Percentiles rank a stretch among this genome's conserved stretches.
Conservation (phyloP, 2,113 vertebrate genomes). For the Cisticola juncidis region DNA sequence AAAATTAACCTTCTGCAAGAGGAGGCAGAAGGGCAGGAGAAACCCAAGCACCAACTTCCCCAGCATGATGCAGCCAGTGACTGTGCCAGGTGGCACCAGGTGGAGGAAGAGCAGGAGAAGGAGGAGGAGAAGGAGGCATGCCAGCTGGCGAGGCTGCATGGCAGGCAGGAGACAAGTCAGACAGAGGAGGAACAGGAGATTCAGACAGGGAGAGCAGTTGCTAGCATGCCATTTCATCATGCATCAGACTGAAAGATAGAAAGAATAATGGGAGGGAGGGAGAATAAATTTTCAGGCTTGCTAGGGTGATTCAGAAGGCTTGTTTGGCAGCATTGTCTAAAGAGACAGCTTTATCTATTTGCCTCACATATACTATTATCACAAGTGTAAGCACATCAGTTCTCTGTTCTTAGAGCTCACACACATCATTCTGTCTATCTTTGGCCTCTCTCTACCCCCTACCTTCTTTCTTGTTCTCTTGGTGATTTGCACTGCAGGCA, state of each 20-base stretch:
- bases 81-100: neutral
- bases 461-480: neutral
- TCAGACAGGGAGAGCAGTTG: neutral
- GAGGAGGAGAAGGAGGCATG: neutral
- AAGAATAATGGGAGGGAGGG: neutral
- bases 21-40: neutral
- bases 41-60: neutral
- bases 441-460: fast-evolving
- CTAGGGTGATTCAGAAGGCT: neutral
- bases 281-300: neutral
- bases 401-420: neutral
- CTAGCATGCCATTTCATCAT: neutral
- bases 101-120: neutral
- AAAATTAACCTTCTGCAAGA: neutral
- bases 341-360: neutral
- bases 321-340: neutral
- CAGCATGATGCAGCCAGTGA: neutral
- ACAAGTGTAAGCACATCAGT: neutral
- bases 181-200: neutral
- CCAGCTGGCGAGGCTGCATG: neutral
- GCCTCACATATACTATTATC: neutral
- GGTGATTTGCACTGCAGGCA: neutral
- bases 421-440: neutral
- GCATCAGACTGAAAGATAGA: neutral
- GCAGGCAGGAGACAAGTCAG: neutral